These are phyloP conservation scores for Nebria salina DNA, from an alignment of 2,888 invertebrate genomes.

Conservation along the genomic window DNA sequence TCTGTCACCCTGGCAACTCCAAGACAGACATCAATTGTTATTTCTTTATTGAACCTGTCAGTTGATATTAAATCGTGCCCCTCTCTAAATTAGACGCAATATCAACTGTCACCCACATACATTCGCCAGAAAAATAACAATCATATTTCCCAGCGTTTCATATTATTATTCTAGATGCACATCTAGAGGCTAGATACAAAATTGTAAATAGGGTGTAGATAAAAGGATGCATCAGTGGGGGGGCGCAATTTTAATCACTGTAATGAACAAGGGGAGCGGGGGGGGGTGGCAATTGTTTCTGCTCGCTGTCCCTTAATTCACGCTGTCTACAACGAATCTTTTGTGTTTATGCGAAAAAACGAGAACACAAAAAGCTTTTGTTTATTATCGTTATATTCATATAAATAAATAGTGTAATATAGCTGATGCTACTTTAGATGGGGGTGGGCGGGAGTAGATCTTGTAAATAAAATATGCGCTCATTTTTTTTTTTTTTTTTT, in stretches of 20 bases:
- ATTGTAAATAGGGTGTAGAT: neutral
- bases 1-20: neutral
- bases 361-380: too few relatives aligned
- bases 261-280: neutral
- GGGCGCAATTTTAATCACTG: neutral
- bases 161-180: neutral
- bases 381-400: too few relatives aligned
- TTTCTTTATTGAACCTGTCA: neutral
- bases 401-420: too few relatives aligned
- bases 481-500: too few relatives aligned
- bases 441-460: too few relatives aligned
- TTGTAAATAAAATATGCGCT: too few relatives aligned
- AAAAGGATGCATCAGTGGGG: neutral
- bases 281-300: neutral
- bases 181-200: neutral
- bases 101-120: neutral
- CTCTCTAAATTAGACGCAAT: neutral
- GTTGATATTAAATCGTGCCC: neutral
- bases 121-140: neutral
- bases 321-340: neutral
- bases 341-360: neutral
- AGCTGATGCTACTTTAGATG: too few relatives aligned
- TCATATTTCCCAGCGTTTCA: neutral
- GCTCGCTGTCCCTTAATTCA: neutral
- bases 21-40: neutral